These are phyloP conservation scores for Catagonus wagneri DNA, from an alignment of 2,113 vertebrate genomes.

Conservation along the genomic window DNA sequence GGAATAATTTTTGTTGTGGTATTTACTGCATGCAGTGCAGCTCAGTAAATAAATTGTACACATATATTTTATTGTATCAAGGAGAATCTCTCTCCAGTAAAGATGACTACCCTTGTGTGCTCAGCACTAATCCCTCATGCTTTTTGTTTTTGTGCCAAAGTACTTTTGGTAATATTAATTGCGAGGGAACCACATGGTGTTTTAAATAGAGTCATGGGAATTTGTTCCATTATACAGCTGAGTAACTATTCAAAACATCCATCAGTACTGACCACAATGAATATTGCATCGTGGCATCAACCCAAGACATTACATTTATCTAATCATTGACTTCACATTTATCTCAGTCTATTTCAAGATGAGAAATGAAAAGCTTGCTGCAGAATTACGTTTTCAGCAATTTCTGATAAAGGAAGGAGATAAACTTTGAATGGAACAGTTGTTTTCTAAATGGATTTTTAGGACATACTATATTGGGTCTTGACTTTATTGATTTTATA, in stretches of 20 bases:
- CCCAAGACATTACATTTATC: conserved; percentile 74
- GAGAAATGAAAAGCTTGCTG: conserved; percentile 77
- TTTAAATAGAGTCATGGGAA: conserved; percentile 81
- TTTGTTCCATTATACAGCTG: conserved; percentile 79
- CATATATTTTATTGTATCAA: conserved; percentile 34
- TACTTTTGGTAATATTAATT: conserved; percentile 84
- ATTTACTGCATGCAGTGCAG: not conserved
- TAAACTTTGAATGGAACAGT: conserved; percentile 77
- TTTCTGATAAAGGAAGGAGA: conserved; percentile 75
- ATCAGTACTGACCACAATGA: conserved; percentile 80
- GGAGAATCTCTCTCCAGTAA: conserved; percentile 40
- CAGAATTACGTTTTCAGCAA: conserved; percentile 81
- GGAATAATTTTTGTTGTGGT: conserved; percentile 43
- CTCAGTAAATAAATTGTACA: conserved; percentile 61
- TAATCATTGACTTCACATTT: conserved; percentile 79
- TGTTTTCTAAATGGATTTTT: conserved; percentile 83
- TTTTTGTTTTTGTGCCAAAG: conserved; percentile 81
- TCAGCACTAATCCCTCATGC: conserved; percentile 75
- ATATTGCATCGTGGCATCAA: conserved; percentile 79
- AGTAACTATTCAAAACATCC: conserved; percentile 81
- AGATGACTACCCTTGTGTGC: conserved; percentile 45
- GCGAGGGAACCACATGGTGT: conserved; percentile 76
- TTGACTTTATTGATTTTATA: conserved; percentile 73
- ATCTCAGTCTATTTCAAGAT: conserved; percentile 75
- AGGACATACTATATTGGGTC: conserved; percentile 63